Conservation (phyloP, 37 sponge, comb jelly and placozoan species). For the Beroe forskalii region DNA sequence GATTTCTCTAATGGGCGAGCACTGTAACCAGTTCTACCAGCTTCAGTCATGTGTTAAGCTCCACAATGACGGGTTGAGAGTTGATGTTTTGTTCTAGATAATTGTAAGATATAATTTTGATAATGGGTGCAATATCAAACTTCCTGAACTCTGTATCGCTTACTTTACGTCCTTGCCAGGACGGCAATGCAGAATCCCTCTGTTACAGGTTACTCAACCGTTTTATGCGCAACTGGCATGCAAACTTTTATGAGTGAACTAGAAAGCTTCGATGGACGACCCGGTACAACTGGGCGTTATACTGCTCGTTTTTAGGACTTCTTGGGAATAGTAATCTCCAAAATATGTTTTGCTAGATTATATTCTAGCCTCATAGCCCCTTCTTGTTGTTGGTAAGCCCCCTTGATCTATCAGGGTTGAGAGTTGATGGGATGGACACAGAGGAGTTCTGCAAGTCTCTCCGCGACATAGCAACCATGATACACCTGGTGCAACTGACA, state of each 20-base stretch:
- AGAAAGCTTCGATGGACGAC: neutral
- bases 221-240: neutral
- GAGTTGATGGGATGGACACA: neutral
- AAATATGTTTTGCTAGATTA: no score
- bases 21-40: neutral
- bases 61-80: neutral
- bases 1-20: neutral
- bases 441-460: neutral
- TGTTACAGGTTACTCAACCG: no score
- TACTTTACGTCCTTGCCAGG: no score
- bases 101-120: no score
- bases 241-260: neutral
- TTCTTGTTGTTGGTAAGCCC: no score
- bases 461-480: constrained; percentile 28
- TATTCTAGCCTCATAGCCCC: no score
- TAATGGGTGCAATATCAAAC: no score
- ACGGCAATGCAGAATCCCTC: no score
- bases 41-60: neutral
- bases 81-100: neutral
- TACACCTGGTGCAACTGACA: constrained; percentile 34
- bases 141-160: no score
- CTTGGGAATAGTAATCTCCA: no score
- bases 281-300: no score
- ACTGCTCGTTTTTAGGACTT: no score
- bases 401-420: neutral